Evolutionary conservation across 1,140 invertebrate species (phyloP), one percentile per base, ranked within the genome.

Genomic region (Papilio dardanus): DNA sequence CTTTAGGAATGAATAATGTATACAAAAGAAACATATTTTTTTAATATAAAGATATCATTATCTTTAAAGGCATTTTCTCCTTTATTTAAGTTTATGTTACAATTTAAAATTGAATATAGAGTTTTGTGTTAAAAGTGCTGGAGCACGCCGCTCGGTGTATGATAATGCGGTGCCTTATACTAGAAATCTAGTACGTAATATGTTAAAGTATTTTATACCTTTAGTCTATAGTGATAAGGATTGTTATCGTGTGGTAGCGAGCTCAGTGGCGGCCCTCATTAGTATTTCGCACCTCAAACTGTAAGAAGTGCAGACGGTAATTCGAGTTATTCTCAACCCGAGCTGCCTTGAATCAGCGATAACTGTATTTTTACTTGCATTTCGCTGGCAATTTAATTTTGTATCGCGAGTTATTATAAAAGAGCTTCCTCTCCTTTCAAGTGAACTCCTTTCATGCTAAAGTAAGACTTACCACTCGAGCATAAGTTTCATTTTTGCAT

Each of bases 291-390:
- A 69, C 67, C 67, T 69, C 67, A 69, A 69, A 40, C 67, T 40
- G 33, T 67, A 67, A 67, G 65, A 67, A 67, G 65, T 67, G 67
- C 67, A 69, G 67, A 69, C 67, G 67, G 65, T 69, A 69, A 69
- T 37, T 40, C 67, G 67, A 35, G 67, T 69, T 69, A 40, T 67
- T 37, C 67, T 69, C 67, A 69, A 40, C 19, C 31, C 33, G 67
- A 33, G 67, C 67, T 68, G 66, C 19, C 31, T 37, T 68, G 31
- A 37, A 68, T 68, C 66, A 37, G 19, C 31, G 33, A 68, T 37
- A 68, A 68, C 66, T 68, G 35, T 37, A 68, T 68, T 68, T 68
- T 68, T 68, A 68, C 66, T 68, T 40, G 54, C 33, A 68, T 68
- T 68, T 40, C 66, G 66, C 54, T 68, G 35, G 66, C 66, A 68